Evolutionary conservation across 2,113 vertebrate species (phyloP).

Genomic region (Sapajus apella): DNA sequence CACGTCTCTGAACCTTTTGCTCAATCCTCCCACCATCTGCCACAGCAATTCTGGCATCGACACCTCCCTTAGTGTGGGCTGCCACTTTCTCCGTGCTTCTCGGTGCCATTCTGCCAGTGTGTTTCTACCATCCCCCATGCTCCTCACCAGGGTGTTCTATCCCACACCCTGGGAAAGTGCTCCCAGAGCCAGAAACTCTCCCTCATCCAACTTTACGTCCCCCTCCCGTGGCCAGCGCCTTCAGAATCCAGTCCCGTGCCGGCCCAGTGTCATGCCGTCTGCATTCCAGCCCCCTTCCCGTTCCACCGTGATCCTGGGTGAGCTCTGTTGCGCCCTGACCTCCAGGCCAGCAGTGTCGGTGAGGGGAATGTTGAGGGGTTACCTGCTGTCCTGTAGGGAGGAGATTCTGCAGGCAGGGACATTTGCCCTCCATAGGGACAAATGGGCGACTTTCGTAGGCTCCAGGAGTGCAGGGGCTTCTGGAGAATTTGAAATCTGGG

Average conservation of each 20-base stretch:
- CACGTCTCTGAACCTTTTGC: not conserved
- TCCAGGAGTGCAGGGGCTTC: not conserved
- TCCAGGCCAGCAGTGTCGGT: not conserved
- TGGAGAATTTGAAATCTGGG: not conserved
- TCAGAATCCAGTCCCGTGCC: not conserved
- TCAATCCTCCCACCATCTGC: not conserved
- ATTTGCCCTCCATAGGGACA: too few relatives aligned
- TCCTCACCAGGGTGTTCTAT: not conserved
- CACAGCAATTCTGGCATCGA: not conserved
- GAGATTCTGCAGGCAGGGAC: not conserved
- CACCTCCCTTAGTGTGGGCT: not conserved
- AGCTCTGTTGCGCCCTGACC: not conserved
- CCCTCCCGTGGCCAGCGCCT: fast-evolving
- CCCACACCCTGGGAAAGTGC: too few relatives aligned
- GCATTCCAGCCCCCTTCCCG: too few relatives aligned
- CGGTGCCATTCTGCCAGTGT: not conserved
- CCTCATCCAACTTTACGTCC: too few relatives aligned
- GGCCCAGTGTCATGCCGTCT: not conserved
- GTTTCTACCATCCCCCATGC: not conserved
- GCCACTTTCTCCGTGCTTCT: not conserved
- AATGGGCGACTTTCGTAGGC: not conserved
- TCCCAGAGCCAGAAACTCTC: not conserved
- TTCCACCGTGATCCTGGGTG: too few relatives aligned
- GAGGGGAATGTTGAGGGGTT: not conserved
- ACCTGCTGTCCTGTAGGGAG: too few relatives aligned